Evolutionary conservation across 2,113 vertebrate species (phyloP).

Genomic region (Phainopepla nitens): DNA sequence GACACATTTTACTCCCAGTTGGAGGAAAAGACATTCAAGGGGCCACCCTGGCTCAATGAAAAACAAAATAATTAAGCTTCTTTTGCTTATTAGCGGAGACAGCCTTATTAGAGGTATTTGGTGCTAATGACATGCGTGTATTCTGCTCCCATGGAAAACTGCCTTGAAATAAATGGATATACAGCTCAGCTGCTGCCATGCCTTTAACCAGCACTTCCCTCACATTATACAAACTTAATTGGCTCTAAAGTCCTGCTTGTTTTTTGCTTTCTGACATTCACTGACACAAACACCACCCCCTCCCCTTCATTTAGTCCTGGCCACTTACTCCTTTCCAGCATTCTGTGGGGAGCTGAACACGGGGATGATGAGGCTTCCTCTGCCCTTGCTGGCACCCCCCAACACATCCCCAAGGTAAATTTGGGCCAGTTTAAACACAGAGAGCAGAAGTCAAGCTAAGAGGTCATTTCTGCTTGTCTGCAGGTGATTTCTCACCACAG

Average conservation of each 20-base stretch:
- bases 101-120: conserved; percentile 56
- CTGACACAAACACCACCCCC: neutral
- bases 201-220: conserved; percentile 16
- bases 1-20: neutral
- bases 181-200: conserved; percentile 36
- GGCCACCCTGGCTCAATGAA: neutral
- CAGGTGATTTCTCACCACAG: neutral
- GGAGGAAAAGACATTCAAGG: neutral
- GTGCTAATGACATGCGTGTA: conserved; percentile 39
- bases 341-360: fast-evolving
- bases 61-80: conserved; percentile 60
- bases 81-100: conserved; percentile 48
- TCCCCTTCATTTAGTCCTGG: neutral
- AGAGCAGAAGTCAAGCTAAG: neutral
- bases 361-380: no score
- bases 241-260: neutral
- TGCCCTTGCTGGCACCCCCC: neutral
- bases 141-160: conserved; percentile 31
- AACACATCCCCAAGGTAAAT: neutral
- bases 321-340: neutral
- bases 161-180: conserved; percentile 47
- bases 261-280: neutral
- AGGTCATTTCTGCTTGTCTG: neutral
- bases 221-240: neutral
- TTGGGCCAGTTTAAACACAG: neutral